Evolutionary conservation across 2,797 vertebrate genomes (phyloP), one percentile per base, ranked within the genome.

Genomic region (Siniperca obscura): DNA sequence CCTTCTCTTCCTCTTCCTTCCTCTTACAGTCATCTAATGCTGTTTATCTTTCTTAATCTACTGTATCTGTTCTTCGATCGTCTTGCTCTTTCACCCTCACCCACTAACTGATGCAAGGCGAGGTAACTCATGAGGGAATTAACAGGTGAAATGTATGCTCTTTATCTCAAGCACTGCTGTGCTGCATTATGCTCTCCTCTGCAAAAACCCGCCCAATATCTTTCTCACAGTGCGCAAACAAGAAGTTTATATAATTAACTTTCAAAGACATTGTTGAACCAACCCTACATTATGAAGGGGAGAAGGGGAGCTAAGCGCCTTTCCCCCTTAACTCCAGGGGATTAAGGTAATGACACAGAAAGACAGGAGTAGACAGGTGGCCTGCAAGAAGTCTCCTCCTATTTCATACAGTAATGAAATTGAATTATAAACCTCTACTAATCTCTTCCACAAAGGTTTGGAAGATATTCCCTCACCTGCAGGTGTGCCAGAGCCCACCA

Each of bases 301-400:
- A 89, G 84, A 88, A 30, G 46, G 77, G 67, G 46, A 83, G 78
- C 70, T 84, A 80, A 87, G 82, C 76, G 56, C 68, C 65, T 86
- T 89, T 70, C 78, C 74, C 55, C 42, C 65, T 61, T 86, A 90
- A 92, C 82, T 92, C 71, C 55, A 59, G 66, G 70, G 84, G 88
- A 93, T 94, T 93, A 92, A 91, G 87, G 90, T 93, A 93, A 93
- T 92, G 86, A 87, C 84, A 92, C 78, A 89, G 87, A 92, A 89
- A 92, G 90, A 89, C 80, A 81, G 82, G 70, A 81, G 87, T 55
- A 90, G 91, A 91, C 82, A 88, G 88, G 90, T 92, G 85, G 90
- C 76, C 87, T 82, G 52, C 64, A 72, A 78, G 84, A 90, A 84
- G 76, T 84, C 85, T 86, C 73, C 80, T 86, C 85, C 79, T 88